phyloP scores from a whole-genome alignment of 2,113 vertebrate species.

The Xyrauchen texanus region DNA sequence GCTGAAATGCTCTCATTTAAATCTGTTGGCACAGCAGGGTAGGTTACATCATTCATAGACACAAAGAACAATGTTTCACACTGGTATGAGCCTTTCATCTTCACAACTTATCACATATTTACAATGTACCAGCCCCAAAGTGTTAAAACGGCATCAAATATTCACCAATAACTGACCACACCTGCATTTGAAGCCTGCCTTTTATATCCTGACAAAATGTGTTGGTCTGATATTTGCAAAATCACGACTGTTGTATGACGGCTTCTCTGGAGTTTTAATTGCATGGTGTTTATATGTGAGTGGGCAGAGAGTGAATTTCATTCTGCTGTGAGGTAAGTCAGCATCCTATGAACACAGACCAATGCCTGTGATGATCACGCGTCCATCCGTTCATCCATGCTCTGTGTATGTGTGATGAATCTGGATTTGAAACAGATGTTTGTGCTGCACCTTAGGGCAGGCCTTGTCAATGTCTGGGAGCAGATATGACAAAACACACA shows the following conservation, averaged over 20 bases:
- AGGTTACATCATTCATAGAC: constrained; percentile 37
- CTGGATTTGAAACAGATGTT: constrained; percentile 18
- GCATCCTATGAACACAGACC: constrained; percentile 49
- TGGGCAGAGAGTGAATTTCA: constrained; percentile 38
- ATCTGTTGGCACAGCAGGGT: constrained; percentile 37
- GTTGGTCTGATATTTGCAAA: background rate
- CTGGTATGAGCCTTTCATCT: constrained; percentile 25
- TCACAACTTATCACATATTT: constrained; percentile 26
- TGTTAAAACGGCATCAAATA: background rate
- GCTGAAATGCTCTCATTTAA: constrained; percentile 32
- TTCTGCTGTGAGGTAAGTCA: constrained; percentile 38
- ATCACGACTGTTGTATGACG: background rate
- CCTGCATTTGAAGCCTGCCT: constrained; percentile 1
- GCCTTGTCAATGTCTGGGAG: constrained; percentile 55
- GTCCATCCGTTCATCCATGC: constrained; percentile 10
- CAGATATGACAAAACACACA: constrained; percentile 46
- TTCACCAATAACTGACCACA: constrained; percentile 4
- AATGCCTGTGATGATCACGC: constrained; percentile 50
- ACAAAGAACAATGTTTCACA: constrained; percentile 27
- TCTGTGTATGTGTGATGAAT: constrained; percentile 6
- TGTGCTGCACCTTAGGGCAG: constrained; percentile 22
- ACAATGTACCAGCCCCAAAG: background rate
- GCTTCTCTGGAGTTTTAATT: constrained; percentile 27
- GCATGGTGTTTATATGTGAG: constrained; percentile 40
- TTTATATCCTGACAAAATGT: constrained; percentile 6